Evolutionary conservation across 64 coral and sea anemone genomes (phyloP), one percentile per base, ranked within the genome.

Genomic region (Catalaphyllia jardinei): DNA sequence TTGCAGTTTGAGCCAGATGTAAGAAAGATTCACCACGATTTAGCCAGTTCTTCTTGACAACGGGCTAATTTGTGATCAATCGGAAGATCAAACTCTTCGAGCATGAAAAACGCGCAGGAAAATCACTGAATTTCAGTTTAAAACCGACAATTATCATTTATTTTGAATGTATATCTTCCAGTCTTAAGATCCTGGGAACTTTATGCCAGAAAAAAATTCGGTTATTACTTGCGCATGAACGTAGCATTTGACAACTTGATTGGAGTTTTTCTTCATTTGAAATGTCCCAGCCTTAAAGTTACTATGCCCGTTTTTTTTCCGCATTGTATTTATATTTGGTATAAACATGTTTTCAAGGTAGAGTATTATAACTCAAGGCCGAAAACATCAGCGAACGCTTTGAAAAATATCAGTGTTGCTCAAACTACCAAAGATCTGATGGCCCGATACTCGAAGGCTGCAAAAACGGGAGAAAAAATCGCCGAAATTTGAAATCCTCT

Each of bases 81-180:
- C 22, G 67, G 54, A 24, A 38, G 22, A 29, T 15, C 38, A 71
- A 24, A 38, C 20, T 42, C 71, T 33, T 71, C 24, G 63, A 71
- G 35, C 24, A 64, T 28, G 63, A n/a, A 85, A 62, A 51, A 71
- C 10, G 28, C 10, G 22, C 62, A 10, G 65, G 12, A 51, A 79
- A 85, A 71, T 85, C 81, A 85, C 81, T 24, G 62, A 71, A 69
- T 85, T n/a, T 16, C 31, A 80, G 19, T n/a, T 27, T 10, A 80
- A 51, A 69, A 14, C 81, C 38, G 46, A 71, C 63, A 71, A 38
- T 71, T 69, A 85, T 85, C 81, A 71, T 71, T 85, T 85, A 50
- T 65, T 57, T 65, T 25, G 30, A 35, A 72, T 65, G 81, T 38
- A 24, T 20, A 71, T 35, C 42, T 16, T 49, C 24, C 63, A 85